A percentile compares a stretch with the other conserved stretches of the same genome.
These are phyloP conservation scores for Nineta flava DNA, from an alignment of 2,888 invertebrate species.

Conservation along the genomic window DNA sequence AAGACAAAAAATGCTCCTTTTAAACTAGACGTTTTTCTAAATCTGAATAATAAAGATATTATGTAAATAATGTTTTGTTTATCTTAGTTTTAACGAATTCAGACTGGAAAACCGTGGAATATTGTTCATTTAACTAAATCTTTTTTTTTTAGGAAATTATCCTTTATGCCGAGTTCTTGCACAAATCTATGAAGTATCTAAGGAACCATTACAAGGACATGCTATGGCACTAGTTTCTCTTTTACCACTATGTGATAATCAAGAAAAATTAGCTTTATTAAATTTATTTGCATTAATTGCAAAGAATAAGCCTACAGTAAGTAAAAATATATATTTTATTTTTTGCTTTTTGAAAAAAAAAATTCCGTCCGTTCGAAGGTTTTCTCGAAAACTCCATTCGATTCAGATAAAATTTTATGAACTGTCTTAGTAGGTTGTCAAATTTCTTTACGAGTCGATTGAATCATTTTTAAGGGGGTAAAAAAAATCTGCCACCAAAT, in stretches of 20 bases:
- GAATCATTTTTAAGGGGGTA: too few relatives aligned
- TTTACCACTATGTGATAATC: slow-evolving; percentile 66
- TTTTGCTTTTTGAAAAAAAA: too few relatives aligned
- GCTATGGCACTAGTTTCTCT: slow-evolving; percentile 67
- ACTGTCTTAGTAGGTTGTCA: too few relatives aligned
- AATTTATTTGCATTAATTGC: slow-evolving; percentile 72
- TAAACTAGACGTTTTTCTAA: too few relatives aligned
- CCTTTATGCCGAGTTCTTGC: slow-evolving; percentile 75
- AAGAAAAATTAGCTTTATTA: slow-evolving; percentile 72
- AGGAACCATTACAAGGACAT: slow-evolving; percentile 72
- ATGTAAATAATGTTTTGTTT: neutral
- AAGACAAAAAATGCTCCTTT: too few relatives aligned
- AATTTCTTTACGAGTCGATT: too few relatives aligned
- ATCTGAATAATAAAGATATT: neutral
- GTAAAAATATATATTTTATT: slow-evolving; percentile 15
- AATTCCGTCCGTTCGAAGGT: too few relatives aligned
- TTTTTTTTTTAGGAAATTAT: slow-evolving; percentile 56
- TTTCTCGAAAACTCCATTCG: too few relatives aligned
- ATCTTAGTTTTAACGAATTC: neutral
- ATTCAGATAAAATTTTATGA: too few relatives aligned
- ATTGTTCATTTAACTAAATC: neutral
- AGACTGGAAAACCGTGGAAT: neutral
- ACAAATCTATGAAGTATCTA: slow-evolving; percentile 78
- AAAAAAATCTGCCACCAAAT: too few relatives aligned
- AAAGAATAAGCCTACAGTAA: slow-evolving; percentile 58